Evolutionary conservation across 2,888 invertebrate genomes (phyloP), one percentile per base, ranked within the genome.

Genomic region (Andrena fulva): DNA sequence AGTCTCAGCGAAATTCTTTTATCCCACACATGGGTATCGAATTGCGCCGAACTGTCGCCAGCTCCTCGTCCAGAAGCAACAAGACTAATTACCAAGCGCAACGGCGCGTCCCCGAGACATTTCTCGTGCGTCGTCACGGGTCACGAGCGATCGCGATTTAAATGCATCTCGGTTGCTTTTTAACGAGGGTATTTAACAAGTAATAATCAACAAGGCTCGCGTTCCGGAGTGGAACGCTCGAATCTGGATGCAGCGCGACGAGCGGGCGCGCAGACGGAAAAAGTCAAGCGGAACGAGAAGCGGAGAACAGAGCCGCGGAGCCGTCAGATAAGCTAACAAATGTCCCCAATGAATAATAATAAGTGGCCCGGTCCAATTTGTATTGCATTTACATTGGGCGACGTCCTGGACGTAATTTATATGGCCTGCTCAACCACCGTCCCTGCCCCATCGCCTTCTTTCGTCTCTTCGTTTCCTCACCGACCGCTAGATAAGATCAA

Each of bases 281-380:
- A 64, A 77, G 74, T 74, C 50, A 69, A 62, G 59, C 48, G 68
- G 75, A 63, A 68, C 68, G 79, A 75, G 75, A 60, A 48, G 35
- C 31, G 68, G 33, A 76, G 67, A 42, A 10, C 73, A 77, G 71
- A 64, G 67, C 59, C 73, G 77, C 80, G 72, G 86, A 85, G 72
- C 84, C 87, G 90, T 92, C 91, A 90, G 91, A 91, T 91, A 91
- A 91, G 90, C 90, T 92, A 92, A 92, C 91, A 92, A 92, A 92
- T 92, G 91, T 90, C 90, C 85, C 86, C 91, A 92, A 92, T 92
- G 91, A 92, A 92, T 92, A 92, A 91, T 91, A 92, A 92, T 92
- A 92, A 91, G 92, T 90, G 85, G 78, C 84, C 77, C 80, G 85
- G 89, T 89, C 89, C 92, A 92, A 92, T 92, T 92, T 92, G 92